A percentile compares a stretch with the other conserved stretches of the same genome.
phyloP scores from a whole-genome alignment of 2,888 invertebrate species.

The Eretmocerus hayati region DNA sequence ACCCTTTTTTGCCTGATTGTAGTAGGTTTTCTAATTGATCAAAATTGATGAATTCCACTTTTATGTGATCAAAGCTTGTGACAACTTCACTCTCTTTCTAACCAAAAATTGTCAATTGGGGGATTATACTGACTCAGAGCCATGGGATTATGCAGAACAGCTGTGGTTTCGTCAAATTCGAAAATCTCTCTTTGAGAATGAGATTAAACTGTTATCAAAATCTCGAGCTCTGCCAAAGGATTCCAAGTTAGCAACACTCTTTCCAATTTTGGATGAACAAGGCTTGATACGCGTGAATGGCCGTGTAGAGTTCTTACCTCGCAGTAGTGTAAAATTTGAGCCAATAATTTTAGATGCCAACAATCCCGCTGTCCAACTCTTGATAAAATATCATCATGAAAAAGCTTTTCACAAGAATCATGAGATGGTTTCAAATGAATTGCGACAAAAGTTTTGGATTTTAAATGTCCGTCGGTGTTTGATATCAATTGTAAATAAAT shows the following conservation, averaged over 20 bases:
- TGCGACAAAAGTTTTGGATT: background rate
- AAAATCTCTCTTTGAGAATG: background rate
- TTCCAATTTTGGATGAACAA: background rate
- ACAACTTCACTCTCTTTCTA: background rate
- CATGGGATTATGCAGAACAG: background rate
- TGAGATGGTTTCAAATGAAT: constrained; percentile 12
- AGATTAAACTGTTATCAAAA: background rate
- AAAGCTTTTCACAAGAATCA: constrained; percentile 2
- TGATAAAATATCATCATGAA: constrained; percentile 6
- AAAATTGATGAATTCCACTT: background rate
- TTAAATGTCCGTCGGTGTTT: background rate
- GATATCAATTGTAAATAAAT: background rate
- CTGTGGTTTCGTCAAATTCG: background rate
- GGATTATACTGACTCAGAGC: background rate
- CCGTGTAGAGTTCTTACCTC: background rate
- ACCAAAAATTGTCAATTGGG: background rate
- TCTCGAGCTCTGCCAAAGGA: background rate
- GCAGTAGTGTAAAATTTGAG: background rate
- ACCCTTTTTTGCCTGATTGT: too few species aligned
- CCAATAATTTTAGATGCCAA: constrained; percentile 12
- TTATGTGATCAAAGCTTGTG: too few species aligned
- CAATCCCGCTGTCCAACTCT: constrained; percentile 2
- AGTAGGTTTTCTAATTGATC: background rate
- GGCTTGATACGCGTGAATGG: background rate
- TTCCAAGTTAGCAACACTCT: background rate